Evolutionary conservation across 1,140 invertebrate genomes (phyloP), one percentile per base, ranked within the genome.

Genomic region (Pectinophora gossypiella): DNA sequence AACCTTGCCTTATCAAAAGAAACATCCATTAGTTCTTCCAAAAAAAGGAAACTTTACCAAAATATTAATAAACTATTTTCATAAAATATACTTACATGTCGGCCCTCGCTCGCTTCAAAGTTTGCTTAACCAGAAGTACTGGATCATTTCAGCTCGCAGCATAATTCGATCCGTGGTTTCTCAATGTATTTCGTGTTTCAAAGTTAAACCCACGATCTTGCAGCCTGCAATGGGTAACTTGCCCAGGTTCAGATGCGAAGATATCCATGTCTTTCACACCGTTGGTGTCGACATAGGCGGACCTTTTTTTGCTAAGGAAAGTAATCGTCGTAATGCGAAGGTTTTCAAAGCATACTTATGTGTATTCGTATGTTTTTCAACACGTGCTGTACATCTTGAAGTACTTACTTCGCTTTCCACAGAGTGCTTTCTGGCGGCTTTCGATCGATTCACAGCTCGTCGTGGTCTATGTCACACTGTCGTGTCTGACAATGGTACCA

Each of bases 381-480:
- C 56, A 2, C 61, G 66, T 7, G 79, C 77, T 0, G 47, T 83
- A 16, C 79, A 85, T 49, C 27, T 80, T 1, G 76, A 85, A 44
- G 13, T 70, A 0, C 63, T 72, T 1, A 61, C 65, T 3, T 54
- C 56, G 51, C 42, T 83, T 0, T 60, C 69, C 3, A 71, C 74
- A 0, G 74, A 85, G 13, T 65, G 67, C 2, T 88, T 88, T 49
- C 23, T 89, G 0, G 62, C 68, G 7, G 66, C 70, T 9, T 62
- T 87, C 9, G 35, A 60, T 15, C 56, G 80, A 13, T 89, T 89
- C 47, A 62, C 69, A 3, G 42, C 63, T 12, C 21, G 80, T 19
- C 23, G 83, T 36, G 51, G 64, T 21, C 19, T 57, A 15, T 38
- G 42, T 10, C 20, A 44, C 9, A 56, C 54, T 10, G 59, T 84